These are phyloP conservation scores for Penaeus indicus DNA, from an alignment of 1,140 invertebrate species.

Conservation along the genomic window DNA sequence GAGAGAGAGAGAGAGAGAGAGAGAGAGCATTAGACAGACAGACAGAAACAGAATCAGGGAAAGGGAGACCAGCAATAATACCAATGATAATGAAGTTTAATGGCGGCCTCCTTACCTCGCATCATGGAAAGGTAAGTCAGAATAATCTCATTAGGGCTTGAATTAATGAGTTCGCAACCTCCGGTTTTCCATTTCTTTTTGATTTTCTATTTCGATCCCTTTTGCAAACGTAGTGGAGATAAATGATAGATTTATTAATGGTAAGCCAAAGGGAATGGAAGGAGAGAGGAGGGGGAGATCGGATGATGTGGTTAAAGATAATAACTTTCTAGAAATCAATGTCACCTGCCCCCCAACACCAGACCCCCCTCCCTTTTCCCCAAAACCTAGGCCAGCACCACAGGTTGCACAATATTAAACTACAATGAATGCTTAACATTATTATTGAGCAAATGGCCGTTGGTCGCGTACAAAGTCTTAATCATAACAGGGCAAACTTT, in stretches of 20 bases:
- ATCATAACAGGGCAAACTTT: constrained; percentile 62
- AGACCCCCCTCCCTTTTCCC: neutral
- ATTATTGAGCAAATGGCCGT: constrained; percentile 55
- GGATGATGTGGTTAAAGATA: too few relatives aligned
- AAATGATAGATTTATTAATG: too few relatives aligned
- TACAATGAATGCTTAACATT: constrained; percentile 59
- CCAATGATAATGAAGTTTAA: neutral
- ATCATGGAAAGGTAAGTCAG: too few relatives aligned
- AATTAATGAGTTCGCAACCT: too few relatives aligned
- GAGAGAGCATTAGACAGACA: neutral
- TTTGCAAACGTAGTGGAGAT: too few relatives aligned
- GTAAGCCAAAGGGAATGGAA: too few relatives aligned
- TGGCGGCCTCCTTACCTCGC: neutral
- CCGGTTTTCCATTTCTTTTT: too few relatives aligned
- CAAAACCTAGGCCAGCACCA: neutral
- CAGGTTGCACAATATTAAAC: constrained; percentile 17
- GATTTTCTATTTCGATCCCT: too few relatives aligned
- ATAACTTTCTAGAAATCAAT: too few relatives aligned
- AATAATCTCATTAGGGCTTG: too few relatives aligned
- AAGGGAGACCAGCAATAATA: neutral
- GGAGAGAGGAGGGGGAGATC: too few relatives aligned
- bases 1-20: constrained; percentile 25
- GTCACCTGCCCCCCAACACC: too few relatives aligned
- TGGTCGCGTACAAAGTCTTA: constrained; percentile 60
- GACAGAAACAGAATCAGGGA: neutral